Conservation (phyloP, 2,113 vertebrate species). For the Australoheros scitulus region DNA sequence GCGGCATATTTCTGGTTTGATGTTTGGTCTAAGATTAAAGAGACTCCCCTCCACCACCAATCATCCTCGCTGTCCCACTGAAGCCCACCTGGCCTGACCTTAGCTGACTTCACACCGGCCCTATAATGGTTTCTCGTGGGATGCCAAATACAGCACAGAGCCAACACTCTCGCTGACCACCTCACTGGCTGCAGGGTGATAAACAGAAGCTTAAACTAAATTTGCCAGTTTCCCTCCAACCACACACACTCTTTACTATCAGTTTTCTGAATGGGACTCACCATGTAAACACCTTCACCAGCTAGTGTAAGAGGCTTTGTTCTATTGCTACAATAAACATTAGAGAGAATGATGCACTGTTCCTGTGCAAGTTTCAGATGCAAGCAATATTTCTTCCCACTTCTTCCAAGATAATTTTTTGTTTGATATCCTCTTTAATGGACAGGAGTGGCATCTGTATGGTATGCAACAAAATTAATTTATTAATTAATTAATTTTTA, state of each 20-base stretch:
- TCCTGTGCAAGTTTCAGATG: too few species aligned
- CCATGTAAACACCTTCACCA: neutral
- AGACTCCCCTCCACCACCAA: neutral
- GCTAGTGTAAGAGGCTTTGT: neutral
- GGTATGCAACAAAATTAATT: too few species aligned
- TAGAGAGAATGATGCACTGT: too few species aligned
- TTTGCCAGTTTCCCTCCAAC: neutral
- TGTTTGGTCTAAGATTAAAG: neutral
- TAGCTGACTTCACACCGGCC: conserved; percentile 44
- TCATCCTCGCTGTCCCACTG: neutral
- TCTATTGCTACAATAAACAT: neutral
- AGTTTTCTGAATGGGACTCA: conserved; percentile 23
- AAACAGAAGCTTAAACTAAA: conserved; percentile 6
- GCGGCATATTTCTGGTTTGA: neutral
- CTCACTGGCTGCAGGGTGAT: neutral
- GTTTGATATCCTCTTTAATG: too few species aligned
- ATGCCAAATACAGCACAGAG: conserved; percentile 60
- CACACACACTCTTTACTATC: neutral
- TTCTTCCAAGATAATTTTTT: too few species aligned
- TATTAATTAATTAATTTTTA: too few species aligned
- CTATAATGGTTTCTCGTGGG: conserved; percentile 61
- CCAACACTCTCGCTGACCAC: conserved; percentile 15
- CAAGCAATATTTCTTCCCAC: too few species aligned
- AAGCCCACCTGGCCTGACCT: conserved; percentile 12
- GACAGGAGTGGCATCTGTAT: too few species aligned